Evolutionary conservation across 2,888 invertebrate species (phyloP).

Genomic region (Heteromurus nitidus): DNA sequence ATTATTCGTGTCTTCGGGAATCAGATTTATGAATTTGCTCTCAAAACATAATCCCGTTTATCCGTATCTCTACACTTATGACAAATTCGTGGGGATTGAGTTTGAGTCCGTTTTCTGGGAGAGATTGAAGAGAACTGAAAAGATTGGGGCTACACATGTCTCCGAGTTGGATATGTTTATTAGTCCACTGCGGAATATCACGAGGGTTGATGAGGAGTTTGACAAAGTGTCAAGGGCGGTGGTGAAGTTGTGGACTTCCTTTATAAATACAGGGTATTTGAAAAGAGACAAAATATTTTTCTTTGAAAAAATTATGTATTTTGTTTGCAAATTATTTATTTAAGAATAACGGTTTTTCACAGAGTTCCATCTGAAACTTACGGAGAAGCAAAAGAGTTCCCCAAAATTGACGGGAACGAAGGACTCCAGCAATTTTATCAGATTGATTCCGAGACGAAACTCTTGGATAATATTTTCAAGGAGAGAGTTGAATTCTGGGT

Average conservation of each 20-base stretch:
- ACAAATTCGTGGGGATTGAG: constrained; percentile 36
- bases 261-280: constrained; percentile 44
- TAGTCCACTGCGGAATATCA: constrained; percentile 34
- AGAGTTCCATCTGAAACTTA: constrained; percentile 37
- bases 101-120: neutral
- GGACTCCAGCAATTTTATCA: constrained; percentile 37
- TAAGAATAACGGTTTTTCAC: neutral
- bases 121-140: neutral
- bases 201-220: constrained; percentile 6
- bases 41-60: constrained; percentile 32
- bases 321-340: neutral
- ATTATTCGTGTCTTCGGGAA: constrained; percentile 22
- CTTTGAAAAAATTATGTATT: neutral
- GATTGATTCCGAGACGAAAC: constrained; percentile 34
- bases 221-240: constrained; percentile 36
- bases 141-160: constrained; percentile 45
- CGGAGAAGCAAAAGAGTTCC: constrained; percentile 34
- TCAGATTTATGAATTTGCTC: constrained; percentile 43
- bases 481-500: constrained; percentile 46
- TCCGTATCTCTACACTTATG: constrained; percentile 54
- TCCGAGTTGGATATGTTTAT: constrained; percentile 58
- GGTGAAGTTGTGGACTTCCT: constrained; percentile 44
- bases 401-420: neutral
- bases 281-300: neutral
- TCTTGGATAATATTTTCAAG: constrained; percentile 33